A percentile compares a stretch with the other conserved stretches of the same genome.
These are phyloP conservation scores for Campylomormyrus numenius DNA, from an alignment of 2,113 vertebrate genomes.

Conservation along the genomic window DNA sequence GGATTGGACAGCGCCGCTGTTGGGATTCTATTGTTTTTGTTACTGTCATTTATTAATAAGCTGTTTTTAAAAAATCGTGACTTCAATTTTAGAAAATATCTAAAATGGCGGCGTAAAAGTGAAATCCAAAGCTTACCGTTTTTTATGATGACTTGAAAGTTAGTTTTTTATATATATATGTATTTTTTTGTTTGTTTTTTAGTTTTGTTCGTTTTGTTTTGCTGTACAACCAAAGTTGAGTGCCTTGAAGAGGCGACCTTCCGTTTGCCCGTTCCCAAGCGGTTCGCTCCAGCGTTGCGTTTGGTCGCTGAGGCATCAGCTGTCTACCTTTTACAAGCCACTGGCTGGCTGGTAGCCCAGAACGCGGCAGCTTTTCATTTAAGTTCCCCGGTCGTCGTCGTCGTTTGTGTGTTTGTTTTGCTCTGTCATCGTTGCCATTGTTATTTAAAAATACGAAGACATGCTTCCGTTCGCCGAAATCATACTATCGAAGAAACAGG, in stretches of 20 bases:
- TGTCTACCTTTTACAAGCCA: slow-evolving; percentile 46
- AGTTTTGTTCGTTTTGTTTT: slow-evolving; percentile 37
- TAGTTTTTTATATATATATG: slow-evolving; percentile 22
- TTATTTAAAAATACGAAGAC: slow-evolving; percentile 30
- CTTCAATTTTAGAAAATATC: slow-evolving; percentile 44
- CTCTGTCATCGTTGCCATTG: slow-evolving; percentile 13
- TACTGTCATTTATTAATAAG: slow-evolving; percentile 38
- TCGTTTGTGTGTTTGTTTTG: slow-evolving; percentile 15
- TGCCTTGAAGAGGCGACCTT: slow-evolving; percentile 46
- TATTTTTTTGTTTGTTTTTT: background rate
- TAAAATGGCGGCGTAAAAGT: slow-evolving; percentile 32
- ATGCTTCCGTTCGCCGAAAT: slow-evolving; percentile 7
- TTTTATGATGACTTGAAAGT: slow-evolving; percentile 61
- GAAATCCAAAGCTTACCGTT: slow-evolving; percentile 47
- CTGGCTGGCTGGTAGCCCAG: slow-evolving; percentile 61
- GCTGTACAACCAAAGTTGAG: slow-evolving; percentile 58
- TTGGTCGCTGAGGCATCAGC: slow-evolving; percentile 21
- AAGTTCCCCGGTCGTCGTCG: background rate
- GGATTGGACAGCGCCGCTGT: slow-evolving; percentile 16
- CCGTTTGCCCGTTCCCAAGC: slow-evolving; percentile 32
- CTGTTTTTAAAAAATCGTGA: slow-evolving; percentile 44
- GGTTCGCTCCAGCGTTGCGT: slow-evolving; percentile 26
- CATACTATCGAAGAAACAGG: background rate
- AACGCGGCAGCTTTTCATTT: slow-evolving; percentile 20
- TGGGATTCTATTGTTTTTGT: slow-evolving; percentile 33